Base-by-base conservation (phyloP, 2,888 invertebrate genomes). In the Eulithis testata region DNA sequence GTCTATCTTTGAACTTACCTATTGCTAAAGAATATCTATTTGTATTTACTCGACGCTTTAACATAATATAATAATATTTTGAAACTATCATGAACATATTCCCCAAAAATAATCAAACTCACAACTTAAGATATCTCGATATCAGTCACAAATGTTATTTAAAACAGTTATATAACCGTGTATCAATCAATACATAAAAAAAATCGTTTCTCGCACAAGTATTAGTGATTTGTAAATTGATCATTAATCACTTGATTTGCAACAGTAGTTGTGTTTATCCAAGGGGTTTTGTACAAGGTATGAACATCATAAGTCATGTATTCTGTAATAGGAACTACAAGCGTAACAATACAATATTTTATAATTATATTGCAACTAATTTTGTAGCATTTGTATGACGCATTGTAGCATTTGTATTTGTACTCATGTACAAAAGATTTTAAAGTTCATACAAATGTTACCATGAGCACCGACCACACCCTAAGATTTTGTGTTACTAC, bases 391-490 rank as follows among this genome's bases (percentile, higher is more conserved):
- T 57, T 50, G 49, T 57, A 43, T 11, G 14, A 47, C 21, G 21
- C 21, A 21, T 21, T 21, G 21, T 21, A 21, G 21, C 2, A 21
- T 21, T 21, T 21, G 21, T 21, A 21, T 21, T 21, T 21, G 21
- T 21, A 21, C 21, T 21, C 21, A 21, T 21, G 49, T 55, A 37
- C 31, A 45, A 59, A 62, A 1, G 51, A 56, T 65, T 65, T 50
- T 51, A 60, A 65, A 60, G 44, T 55, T 60, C 31, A 61, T 62
- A 12, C 12, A 7, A 6, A 47, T 47, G 47, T 47, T 62, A 49
- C 54, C 69, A 71, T 69, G 68, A 70, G 72, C 72, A 77, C 31
- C 50, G 11, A 4, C 50, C 21, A 21, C 21, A 21, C 21, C 21
- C n/a, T n/a, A 44, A 44, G 31, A 31, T 31, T 31, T 31, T 31